Percentiles rank a stretch among this genome's conserved stretches.
Conservation (phyloP, 2,888 invertebrate genomes). For the Eilema griseolum region DNA sequence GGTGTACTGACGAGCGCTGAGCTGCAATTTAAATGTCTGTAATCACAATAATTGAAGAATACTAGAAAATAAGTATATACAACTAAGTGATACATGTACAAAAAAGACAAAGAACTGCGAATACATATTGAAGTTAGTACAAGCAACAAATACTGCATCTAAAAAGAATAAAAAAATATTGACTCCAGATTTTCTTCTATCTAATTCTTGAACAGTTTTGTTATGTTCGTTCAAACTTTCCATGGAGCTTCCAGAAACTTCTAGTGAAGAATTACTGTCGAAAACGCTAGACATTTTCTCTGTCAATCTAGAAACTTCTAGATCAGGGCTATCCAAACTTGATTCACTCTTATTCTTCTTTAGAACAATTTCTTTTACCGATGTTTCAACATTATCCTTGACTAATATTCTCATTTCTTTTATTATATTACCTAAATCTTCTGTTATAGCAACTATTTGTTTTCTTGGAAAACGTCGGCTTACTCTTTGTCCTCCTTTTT, state of each 20-base stretch:
- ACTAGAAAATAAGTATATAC: too few relatives aligned
- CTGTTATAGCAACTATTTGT: conserved; percentile 74
- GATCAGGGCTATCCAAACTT: conserved; percentile 83
- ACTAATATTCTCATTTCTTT: conserved; percentile 76
- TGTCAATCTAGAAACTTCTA: conserved; percentile 84
- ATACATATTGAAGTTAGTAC: too few relatives aligned
- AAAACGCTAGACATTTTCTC: conserved; percentile 75
- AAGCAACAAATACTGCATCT: too few relatives aligned
- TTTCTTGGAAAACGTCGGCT: too few relatives aligned
- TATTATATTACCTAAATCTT: conserved; percentile 78
- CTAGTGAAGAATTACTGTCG: conserved; percentile 81
- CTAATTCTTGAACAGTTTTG: conserved; percentile 67
- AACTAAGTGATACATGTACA: too few relatives aligned
- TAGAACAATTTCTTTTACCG: conserved; percentile 73
- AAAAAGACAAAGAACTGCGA: too few relatives aligned
- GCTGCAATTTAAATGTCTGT: too few relatives aligned
- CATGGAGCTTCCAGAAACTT: conserved; percentile 83
- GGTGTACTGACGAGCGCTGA: too few relatives aligned
- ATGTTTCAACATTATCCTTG: conserved; percentile 51
- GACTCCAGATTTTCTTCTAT: conserved; percentile 70
- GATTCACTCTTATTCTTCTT: conserved; percentile 85
- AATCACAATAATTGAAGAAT: too few relatives aligned
- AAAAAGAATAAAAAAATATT: too few relatives aligned
- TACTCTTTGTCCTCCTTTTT: too few relatives aligned
- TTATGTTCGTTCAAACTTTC: conserved; percentile 79